phyloP scores from a whole-genome alignment of 2,113 vertebrate species.

The Connochaetes taurinus region DNA sequence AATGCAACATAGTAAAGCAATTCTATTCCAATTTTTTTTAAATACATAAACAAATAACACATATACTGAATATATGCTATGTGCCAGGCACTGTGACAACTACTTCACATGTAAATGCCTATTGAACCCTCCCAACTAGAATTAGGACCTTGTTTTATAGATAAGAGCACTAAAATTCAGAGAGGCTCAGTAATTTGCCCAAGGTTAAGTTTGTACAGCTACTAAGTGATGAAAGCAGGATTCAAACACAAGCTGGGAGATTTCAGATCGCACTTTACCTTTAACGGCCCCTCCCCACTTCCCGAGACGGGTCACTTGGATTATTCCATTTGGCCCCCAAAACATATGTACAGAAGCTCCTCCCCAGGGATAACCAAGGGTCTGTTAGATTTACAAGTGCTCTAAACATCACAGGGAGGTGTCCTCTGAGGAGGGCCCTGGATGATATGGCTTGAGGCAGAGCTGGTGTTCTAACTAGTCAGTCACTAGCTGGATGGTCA shows the following conservation, averaged over 20 bases:
- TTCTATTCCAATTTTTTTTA: not conserved
- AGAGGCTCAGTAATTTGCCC: not conserved
- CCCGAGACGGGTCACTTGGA: not conserved
- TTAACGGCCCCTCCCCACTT: not conserved
- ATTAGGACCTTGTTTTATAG: not conserved
- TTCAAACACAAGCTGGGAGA: not conserved
- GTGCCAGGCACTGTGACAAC: not conserved
- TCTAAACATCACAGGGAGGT: not conserved
- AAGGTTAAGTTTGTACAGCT: not conserved
- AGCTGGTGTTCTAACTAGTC: not conserved
- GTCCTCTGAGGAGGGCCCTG: not conserved
- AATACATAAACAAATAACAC: not conserved
- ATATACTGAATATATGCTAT: not conserved
- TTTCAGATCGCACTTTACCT: not conserved
- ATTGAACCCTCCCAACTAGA: not conserved
- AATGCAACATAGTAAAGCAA: not conserved
- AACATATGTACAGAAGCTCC: not conserved
- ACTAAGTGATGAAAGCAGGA: not conserved
- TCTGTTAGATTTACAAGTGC: not conserved
- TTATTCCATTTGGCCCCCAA: not conserved
- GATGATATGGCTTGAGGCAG: not conserved
- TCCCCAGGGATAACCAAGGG: not conserved
- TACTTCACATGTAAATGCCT: not conserved
- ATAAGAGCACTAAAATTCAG: not conserved
- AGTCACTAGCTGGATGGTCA: not conserved